A percentile compares a stretch with the other conserved stretches of the same genome.
Evolutionary conservation across 2,888 invertebrate species (phyloP).

Genomic region (Tetragonula carbonaria): DNA sequence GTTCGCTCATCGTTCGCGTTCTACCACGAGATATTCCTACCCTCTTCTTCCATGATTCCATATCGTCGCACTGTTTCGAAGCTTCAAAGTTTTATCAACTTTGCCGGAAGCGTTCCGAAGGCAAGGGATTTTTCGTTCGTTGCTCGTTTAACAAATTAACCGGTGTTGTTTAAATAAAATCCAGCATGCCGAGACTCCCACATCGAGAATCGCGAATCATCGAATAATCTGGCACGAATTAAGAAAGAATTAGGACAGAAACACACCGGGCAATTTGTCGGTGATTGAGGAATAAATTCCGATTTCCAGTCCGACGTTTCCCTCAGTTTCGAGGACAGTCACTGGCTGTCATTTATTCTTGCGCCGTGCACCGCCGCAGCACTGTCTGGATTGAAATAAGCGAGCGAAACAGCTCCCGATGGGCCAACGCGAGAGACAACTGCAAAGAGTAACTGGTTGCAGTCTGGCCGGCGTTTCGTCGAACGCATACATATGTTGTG

Average conservation of each 20-base stretch:
- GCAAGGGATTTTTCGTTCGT: no score
- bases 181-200: background rate
- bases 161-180: no score
- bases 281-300: background rate
- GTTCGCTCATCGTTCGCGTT: slow-evolving; percentile 12
- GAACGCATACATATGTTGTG: slow-evolving; percentile 57
- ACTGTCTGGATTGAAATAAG: slow-evolving; percentile 61
- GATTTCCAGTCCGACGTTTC: background rate
- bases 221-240: background rate
- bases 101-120: slow-evolving; percentile 3
- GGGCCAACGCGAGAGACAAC: slow-evolving; percentile 48
- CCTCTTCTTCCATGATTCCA: slow-evolving; percentile 30
- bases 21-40: slow-evolving; percentile 25
- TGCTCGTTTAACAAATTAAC: no score
- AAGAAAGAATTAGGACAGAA: background rate
- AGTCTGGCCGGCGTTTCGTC: slow-evolving; percentile 51
- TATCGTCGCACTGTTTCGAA: background rate
- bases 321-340: background rate
- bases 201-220: no score
- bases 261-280: background rate
- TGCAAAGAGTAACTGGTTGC: slow-evolving; percentile 64
- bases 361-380: background rate
- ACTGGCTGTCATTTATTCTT: slow-evolving; percentile 21
- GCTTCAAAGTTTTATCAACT: background rate
- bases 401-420: slow-evolving; percentile 48